phyloP scores from a whole-genome alignment of 2,797 vertebrate genomes.

The Notolabrus celidotus region DNA sequence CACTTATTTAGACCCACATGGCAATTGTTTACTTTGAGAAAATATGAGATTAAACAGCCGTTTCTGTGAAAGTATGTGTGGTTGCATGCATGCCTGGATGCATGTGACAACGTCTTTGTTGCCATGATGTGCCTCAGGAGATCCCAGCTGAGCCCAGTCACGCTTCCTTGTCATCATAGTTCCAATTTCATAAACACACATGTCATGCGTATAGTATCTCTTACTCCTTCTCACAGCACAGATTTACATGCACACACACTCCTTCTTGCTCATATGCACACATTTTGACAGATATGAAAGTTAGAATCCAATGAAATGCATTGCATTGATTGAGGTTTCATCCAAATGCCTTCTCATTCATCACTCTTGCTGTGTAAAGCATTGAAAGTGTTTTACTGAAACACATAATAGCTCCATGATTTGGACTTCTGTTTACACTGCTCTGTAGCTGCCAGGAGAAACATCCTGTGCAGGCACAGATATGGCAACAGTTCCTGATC shows the following conservation, averaged over 20 bases:
- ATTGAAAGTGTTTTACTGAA: conserved; percentile 31
- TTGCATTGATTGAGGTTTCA: conserved; percentile 9
- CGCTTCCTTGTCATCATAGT: conserved; percentile 22
- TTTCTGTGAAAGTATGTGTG: conserved; percentile 9
- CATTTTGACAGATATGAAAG: conserved; percentile 4
- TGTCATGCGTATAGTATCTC: conserved; percentile 5
- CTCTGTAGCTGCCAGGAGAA: conserved; percentile 44
- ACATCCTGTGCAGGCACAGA: conserved; percentile 41
- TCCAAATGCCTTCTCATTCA: conserved; percentile 15
- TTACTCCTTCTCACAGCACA: conserved; percentile 9
- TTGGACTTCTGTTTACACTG: conserved; percentile 31
- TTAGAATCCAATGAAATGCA: conserved; percentile 15
- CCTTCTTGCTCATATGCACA: not conserved
- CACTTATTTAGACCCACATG: not conserved
- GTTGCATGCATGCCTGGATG: not conserved
- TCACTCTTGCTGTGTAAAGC: conserved; percentile 19
- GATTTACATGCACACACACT: not conserved
- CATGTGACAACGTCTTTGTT: not conserved
- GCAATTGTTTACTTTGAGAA: conserved; percentile 12
- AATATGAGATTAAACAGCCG: conserved; percentile 8
- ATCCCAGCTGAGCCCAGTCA: conserved; percentile 35
- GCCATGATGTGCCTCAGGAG: conserved; percentile 9
- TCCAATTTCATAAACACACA: conserved; percentile 34
- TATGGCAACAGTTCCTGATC: conserved; percentile 14
- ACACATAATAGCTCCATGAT: not conserved